Evolutionary conservation across 64 coral and sea anemone species (phyloP).

Genomic region (Acropora yongei): DNA sequence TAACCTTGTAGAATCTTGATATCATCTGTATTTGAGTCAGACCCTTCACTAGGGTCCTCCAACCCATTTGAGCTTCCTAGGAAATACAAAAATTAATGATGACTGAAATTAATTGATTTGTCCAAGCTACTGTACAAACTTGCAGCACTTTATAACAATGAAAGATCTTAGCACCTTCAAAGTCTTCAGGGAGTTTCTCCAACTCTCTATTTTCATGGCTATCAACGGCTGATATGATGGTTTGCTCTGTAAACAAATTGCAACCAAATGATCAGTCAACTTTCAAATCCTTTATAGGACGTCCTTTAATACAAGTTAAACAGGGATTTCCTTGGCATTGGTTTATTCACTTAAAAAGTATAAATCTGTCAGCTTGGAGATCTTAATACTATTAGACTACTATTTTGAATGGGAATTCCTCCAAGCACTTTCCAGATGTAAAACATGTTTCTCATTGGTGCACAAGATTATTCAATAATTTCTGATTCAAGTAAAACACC

Average conservation of each 20-base stretch:
- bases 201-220: not conserved
- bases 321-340: too few species aligned
- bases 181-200: not conserved
- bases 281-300: not conserved
- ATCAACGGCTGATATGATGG: not conserved
- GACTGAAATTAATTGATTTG: too few species aligned
- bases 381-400: too few species aligned
- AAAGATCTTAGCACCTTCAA: not conserved
- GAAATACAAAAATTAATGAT: not conserved
- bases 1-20: conserved; percentile 37
- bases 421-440: too few species aligned
- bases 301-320: not conserved
- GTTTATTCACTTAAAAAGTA: too few species aligned
- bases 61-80: not conserved
- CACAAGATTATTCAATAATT: too few species aligned
- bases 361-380: too few species aligned
- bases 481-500: too few species aligned
- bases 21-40: conserved; percentile 34
- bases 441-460: too few species aligned
- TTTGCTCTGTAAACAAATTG: not conserved
- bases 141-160: not conserved
- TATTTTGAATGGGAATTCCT: too few species aligned
- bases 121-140: too few species aligned
- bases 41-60: not conserved
- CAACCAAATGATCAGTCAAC: not conserved